phyloP scores from a whole-genome alignment of 2,888 invertebrate species.

The Oligia strigilis region DNA sequence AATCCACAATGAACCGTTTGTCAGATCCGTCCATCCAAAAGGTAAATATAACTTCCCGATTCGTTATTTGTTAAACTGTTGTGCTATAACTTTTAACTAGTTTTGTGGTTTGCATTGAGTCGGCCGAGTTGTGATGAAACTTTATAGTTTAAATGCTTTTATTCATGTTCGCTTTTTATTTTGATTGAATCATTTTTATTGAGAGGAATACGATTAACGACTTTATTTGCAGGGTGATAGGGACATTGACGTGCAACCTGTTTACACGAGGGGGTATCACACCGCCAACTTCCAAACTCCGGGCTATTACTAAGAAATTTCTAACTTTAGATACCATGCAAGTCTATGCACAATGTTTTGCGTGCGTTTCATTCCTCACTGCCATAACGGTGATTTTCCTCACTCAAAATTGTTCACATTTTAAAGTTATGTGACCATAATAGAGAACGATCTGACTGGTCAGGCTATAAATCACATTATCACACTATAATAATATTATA shows the following conservation, averaged over 20 bases:
- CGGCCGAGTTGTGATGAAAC: constrained; percentile 19
- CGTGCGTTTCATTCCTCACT: no score
- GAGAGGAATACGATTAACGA: background rate
- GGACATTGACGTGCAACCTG: no score
- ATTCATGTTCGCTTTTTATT: background rate
- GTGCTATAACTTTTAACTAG: constrained; percentile 59
- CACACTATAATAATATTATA: no score
- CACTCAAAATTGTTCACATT: background rate
- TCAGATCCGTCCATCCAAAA: constrained; percentile 22
- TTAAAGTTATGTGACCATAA: background rate
- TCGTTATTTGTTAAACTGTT: constrained; percentile 56
- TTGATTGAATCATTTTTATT: background rate
- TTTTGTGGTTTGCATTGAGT: constrained; percentile 44
- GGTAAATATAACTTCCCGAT: constrained; percentile 39
- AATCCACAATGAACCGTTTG: background rate
- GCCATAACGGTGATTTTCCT: no score
- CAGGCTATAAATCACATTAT: no score
- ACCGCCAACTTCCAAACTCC: no score
- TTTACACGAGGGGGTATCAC: no score
- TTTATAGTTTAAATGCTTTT: constrained; percentile 26
- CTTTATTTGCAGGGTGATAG: no score
- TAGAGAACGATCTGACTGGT: no score
- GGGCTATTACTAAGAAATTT: no score
- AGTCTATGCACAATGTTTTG: no score
- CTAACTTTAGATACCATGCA: no score